Conservation (phyloP, 2,113 vertebrate species). For the Salvelinus fontinalis region DNA sequence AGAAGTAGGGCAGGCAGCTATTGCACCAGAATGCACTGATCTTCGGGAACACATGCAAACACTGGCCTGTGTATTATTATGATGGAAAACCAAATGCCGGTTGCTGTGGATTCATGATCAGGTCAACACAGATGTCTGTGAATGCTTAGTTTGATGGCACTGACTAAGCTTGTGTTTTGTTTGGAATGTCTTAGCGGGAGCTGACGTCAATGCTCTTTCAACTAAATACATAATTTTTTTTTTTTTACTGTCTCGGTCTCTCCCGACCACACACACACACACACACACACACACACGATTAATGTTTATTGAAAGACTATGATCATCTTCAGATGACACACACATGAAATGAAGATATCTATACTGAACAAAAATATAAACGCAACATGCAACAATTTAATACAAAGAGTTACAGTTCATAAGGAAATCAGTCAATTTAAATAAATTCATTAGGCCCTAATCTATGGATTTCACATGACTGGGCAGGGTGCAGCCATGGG, state of each 20-base stretch:
- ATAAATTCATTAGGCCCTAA: too few species aligned
- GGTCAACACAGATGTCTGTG: not conserved
- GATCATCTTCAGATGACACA: not conserved
- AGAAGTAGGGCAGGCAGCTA: conserved; percentile 42
- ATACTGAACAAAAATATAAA: not conserved
- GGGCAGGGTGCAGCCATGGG: too few species aligned
- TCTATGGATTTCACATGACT: too few species aligned
- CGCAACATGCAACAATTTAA: too few species aligned
- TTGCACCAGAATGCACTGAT: conserved; percentile 30
- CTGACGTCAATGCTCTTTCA: conserved; percentile 2
- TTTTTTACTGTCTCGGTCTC: not conserved
- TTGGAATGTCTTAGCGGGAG: not conserved
- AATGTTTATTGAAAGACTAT: not conserved
- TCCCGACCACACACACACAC: not conserved
- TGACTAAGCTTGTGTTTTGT: conserved; percentile 19
- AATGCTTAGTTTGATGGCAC: conserved; percentile 30
- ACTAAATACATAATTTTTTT: not conserved
- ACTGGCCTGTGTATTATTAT: conserved; percentile 38
- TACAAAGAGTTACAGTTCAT: too few species aligned
- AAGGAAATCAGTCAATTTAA: too few species aligned
- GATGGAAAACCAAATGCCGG: conserved; percentile 23
- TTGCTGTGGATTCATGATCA: conserved; percentile 44
- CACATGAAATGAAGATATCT: too few species aligned
- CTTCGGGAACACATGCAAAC: conserved; percentile 11
- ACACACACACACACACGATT: not conserved